Base-by-base conservation (phyloP, 1,140 invertebrate genomes). In the Calosoma granatense region DNA sequence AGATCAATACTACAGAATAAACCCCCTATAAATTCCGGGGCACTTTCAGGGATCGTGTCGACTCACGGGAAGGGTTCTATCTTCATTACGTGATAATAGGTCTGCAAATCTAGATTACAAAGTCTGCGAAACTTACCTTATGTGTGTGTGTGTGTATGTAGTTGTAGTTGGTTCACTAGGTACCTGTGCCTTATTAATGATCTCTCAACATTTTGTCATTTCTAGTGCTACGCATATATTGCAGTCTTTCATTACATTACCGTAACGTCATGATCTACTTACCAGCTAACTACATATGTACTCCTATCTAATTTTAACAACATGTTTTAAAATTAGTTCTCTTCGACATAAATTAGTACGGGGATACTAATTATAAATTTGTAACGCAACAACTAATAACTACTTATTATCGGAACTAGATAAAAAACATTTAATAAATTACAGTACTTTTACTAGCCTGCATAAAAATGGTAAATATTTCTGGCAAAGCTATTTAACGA, bases 11-110 rank as follows among this genome's bases (percentile, higher is more conserved):
- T 36, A 36, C 26, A 36, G 26, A 36, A 36, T 36, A 36, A 36
- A 36, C 41, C 41, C 41, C 17, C 41, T 47, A 47, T 47, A 47
- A 47, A 47, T 47, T 47, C 15, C 41, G 17, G 9, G 15, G 41
- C 17, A 47, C 41, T 47, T 47, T 47, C 15, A 47, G 41, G 6
- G 15, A 6, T 47, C 15, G 41, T 47, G 15, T n/a, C 41, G 15
- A 47, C 41, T 47, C 41, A 47, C 9, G 41, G 41, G 41, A 47
- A 47, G 41, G 41, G 41, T 47, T 47, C 41, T 47, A 47, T 47
- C 41, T 47, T 47, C 41, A 47, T 47, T 47, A 47, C 41, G 41
- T 47, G 41, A 47, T 47, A 47, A 47, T 47, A 47, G 41, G 41
- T 47, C 41, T 47, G 41, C 41, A 47, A 47, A 47, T 47, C 41